phyloP scores from a whole-genome alignment of 2,113 vertebrate genomes.

The Gnathonemus echidnorhynchus region DNA sequence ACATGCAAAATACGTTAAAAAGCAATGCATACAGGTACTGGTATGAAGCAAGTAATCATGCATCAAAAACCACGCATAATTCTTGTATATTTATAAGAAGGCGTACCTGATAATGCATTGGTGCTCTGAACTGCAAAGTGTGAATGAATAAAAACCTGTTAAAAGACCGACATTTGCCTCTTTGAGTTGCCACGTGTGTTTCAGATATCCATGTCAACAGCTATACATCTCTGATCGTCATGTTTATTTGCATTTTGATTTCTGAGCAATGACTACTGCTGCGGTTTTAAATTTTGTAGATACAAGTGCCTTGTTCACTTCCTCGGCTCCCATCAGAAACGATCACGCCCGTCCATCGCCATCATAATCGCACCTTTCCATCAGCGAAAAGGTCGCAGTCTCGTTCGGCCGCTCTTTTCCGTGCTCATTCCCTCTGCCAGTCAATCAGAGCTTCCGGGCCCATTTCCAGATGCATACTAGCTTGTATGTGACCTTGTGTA shows the following conservation, averaged over 20 bases:
- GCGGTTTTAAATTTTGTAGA: neutral
- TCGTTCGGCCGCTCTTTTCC: neutral
- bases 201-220: neutral
- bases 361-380: constrained; percentile 19
- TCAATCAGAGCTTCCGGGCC: neutral
- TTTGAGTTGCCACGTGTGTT: neutral
- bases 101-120: neutral
- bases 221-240: neutral
- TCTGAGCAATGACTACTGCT: neutral
- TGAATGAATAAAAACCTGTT: neutral
- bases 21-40: neutral
- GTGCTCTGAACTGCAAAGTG: neutral
- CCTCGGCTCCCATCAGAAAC: constrained; percentile 11
- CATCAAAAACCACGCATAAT: neutral
- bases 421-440: neutral
- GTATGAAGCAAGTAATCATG: neutral
- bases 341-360: constrained; percentile 7
- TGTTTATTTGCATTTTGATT: constrained; percentile 9
- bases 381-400: constrained; percentile 16
- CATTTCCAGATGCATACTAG: neutral
- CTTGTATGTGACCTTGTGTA: constrained; percentile 1
- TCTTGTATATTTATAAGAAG: neutral
- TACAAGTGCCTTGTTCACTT: neutral
- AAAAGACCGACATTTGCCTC: neutral
- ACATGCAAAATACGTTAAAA: neutral